phyloP scores from a whole-genome alignment of 2,888 invertebrate species.

The Pterobdella sp. region DNA sequence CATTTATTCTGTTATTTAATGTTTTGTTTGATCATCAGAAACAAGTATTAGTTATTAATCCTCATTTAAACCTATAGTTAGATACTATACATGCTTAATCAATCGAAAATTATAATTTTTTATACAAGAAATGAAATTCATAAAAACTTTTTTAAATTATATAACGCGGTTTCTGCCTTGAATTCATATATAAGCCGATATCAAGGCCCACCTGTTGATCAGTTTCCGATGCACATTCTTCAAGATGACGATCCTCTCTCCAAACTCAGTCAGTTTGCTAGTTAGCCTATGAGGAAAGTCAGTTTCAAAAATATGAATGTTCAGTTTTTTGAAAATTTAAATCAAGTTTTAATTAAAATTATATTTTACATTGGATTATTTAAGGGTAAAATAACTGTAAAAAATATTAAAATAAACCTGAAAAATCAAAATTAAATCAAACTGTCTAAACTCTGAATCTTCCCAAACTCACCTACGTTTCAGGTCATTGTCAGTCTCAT shows the following conservation, averaged over 20 bases:
- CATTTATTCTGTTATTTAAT: too few species aligned
- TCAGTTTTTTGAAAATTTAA: background rate
- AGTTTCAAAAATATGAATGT: background rate
- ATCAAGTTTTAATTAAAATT: background rate
- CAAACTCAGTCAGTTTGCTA: background rate
- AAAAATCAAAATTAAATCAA: background rate
- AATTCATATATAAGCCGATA: too few species aligned
- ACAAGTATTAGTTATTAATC: too few species aligned
- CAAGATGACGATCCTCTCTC: background rate
- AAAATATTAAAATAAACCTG: background rate
- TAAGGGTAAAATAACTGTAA: background rate
- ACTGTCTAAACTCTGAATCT: background rate
- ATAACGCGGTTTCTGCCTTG: too few species aligned
- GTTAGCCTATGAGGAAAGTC: background rate
- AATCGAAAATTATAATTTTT: too few species aligned
- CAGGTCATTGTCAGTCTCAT: background rate
- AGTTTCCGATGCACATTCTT: background rate
- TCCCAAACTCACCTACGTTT: background rate
- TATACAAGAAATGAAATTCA: too few species aligned
- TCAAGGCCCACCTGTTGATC: background rate
- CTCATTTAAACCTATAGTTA: too few species aligned
- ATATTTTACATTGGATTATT: background rate
- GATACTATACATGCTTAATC: too few species aligned
- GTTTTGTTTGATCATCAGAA: too few species aligned
- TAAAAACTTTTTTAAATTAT: too few species aligned